Conservation (phyloP, 1,140 invertebrate species). For the Trialeurodes vaporariorum region DNA sequence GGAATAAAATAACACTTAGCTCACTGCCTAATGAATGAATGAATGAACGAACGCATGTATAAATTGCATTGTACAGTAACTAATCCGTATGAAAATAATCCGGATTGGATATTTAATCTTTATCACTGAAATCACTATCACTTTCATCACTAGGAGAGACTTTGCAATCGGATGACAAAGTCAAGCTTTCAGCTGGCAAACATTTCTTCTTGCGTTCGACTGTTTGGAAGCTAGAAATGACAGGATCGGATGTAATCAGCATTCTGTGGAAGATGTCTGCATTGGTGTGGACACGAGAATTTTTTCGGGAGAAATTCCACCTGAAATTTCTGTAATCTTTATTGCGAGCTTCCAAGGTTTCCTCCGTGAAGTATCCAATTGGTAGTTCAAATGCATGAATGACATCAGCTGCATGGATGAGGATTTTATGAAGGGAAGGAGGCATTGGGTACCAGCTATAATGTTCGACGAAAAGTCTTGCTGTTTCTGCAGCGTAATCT, state of each 20-base stretch:
- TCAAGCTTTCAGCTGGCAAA: no score
- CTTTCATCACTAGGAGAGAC: no score
- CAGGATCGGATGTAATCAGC: constrained; percentile 10
- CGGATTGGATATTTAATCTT: no score
- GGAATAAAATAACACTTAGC: constrained; percentile 7
- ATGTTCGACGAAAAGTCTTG: constrained; percentile 19
- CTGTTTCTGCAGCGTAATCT: constrained; percentile 23
- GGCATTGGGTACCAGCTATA: constrained; percentile 30
- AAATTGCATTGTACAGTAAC: no score
- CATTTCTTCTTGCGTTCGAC: no score
- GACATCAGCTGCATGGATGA: constrained; percentile 28
- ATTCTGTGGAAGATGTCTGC: constrained; percentile 8
- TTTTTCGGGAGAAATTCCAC: constrained; percentile 21
- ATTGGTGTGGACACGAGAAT: constrained; percentile 7
- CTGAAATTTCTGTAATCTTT: constrained; percentile 21
- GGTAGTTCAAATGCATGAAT: constrained; percentile 19
- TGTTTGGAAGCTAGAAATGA: no score
- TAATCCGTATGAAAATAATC: no score
- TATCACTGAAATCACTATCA: no score
- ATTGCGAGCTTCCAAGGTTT: constrained; percentile 23
- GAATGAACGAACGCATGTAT: no score
- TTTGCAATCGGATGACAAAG: no score
- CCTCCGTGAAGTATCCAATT: constrained; percentile 25
- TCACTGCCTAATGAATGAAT: constrained; percentile 5
- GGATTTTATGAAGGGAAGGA: constrained; percentile 27